A percentile compares a stretch with the other conserved stretches of the same genome.
Conservation (phyloP, 30 jellyfish, hydroid and myxozoan species). For the Cassiopea xamachana region DNA sequence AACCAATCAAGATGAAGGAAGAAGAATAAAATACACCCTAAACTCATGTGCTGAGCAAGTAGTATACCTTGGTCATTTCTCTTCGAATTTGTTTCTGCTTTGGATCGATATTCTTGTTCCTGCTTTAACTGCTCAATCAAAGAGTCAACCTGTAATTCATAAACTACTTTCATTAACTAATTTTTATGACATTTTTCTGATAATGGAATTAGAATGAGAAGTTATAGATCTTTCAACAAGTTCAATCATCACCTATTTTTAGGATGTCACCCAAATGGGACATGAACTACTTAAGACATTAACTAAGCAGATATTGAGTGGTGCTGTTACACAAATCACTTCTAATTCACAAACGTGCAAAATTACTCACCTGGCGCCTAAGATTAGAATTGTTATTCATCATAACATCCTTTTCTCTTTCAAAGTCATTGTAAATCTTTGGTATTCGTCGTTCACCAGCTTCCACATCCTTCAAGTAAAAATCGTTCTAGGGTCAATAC, state of each 20-base stretch:
- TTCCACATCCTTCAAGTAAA: constrained; percentile 64
- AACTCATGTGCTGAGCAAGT: too few species aligned
- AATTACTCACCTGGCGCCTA: constrained; percentile 77
- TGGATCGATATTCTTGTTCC: constrained; percentile 76
- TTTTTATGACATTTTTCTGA: too few species aligned
- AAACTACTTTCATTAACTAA: not conserved
- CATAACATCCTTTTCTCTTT: constrained; percentile 75
- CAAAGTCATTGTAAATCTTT: constrained; percentile 72
- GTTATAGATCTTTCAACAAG: not conserved
- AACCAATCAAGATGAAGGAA: too few species aligned
- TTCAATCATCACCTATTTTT: not conserved
- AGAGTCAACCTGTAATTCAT: constrained; percentile 61
- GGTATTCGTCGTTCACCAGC: constrained; percentile 76
- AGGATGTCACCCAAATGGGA: not conserved
- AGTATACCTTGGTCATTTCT: constrained; percentile 63
- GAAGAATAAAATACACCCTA: too few species aligned
- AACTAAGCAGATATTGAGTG: not conserved
- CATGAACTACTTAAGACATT: not conserved
- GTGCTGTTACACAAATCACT: not conserved
- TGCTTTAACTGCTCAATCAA: constrained; percentile 68
- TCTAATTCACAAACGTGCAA: not conserved
- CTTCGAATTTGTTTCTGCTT: constrained; percentile 38
- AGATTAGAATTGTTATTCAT: constrained; percentile 54
- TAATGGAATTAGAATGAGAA: too few species aligned
- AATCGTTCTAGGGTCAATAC: not conserved